These are phyloP conservation scores for Threskiornis aethiopicus DNA, from an alignment of 2,797 vertebrate genomes.

Conservation along the genomic window DNA sequence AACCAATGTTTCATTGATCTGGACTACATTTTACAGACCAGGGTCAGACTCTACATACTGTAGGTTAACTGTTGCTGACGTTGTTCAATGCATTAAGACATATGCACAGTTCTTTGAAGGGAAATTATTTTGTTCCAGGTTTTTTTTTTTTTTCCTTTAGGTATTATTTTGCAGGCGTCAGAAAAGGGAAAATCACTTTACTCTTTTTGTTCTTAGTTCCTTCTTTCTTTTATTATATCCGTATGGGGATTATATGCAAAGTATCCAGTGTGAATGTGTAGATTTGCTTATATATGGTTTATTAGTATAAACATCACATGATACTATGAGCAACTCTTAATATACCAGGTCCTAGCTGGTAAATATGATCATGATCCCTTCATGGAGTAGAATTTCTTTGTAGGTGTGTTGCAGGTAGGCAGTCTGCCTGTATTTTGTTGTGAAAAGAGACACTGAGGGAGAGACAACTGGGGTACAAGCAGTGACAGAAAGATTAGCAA, in stretches of 20 bases:
- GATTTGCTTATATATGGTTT: not conserved
- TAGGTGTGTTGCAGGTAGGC: not conserved
- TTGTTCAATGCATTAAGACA: not conserved
- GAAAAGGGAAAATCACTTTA: not conserved
- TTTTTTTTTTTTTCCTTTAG: not conserved
- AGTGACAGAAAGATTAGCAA: not conserved
- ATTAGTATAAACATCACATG: not conserved
- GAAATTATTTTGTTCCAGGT: not conserved
- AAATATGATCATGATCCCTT: not conserved
- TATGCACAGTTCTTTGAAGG: not conserved
- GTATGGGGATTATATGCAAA: not conserved
- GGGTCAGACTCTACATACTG: not conserved
- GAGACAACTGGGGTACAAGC: not conserved
- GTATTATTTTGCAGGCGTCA: not conserved
- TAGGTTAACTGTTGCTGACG: constrained; percentile 6
- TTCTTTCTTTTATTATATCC: not conserved
- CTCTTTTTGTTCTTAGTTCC: not conserved
- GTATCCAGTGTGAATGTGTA: not conserved
- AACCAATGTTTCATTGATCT: constrained; percentile 30
- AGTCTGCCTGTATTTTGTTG: not conserved
- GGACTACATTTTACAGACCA: not conserved
- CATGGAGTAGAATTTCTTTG: not conserved
- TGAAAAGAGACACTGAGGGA: not conserved
- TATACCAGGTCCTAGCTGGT: not conserved
- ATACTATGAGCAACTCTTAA: not conserved